These are phyloP conservation scores for Tragelaphus buxtoni DNA, from an alignment of 2,113 vertebrate genomes.

Conservation along the genomic window DNA sequence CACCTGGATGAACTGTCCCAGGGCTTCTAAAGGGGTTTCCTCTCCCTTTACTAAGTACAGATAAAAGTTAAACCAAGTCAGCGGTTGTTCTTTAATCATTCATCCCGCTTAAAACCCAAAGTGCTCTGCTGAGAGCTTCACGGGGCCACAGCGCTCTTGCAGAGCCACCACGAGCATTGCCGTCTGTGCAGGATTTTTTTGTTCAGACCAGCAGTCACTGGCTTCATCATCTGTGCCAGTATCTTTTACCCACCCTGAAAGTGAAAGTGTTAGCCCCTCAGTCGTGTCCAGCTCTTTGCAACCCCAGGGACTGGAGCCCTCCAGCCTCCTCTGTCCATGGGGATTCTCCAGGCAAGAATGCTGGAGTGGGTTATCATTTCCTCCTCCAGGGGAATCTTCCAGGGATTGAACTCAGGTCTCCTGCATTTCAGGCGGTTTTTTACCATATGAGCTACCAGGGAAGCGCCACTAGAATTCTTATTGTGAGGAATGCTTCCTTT, in stretches of 20 bases:
- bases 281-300: neutral
- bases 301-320: neutral
- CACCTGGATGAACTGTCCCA: neutral
- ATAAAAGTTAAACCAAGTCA: neutral
- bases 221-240: neutral
- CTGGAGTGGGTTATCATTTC: neutral
- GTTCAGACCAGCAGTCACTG: neutral
- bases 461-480: neutral
- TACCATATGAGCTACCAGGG: neutral
- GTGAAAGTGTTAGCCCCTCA: neutral
- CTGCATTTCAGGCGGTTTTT: neutral
- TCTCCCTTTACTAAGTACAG: neutral
- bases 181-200: neutral
- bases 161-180: neutral
- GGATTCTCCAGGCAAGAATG: neutral
- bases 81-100: neutral
- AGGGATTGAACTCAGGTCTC: neutral
- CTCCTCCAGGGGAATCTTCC: neutral
- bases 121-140: neutral
- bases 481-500: neutral
- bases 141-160: neutral
- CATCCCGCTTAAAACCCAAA: slow-evolving; percentile 33
- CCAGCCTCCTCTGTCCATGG: neutral
- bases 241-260: neutral
- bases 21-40: neutral